phyloP scores from a whole-genome alignment of 2,113 vertebrate genomes.

The Heterotis niloticus region DNA sequence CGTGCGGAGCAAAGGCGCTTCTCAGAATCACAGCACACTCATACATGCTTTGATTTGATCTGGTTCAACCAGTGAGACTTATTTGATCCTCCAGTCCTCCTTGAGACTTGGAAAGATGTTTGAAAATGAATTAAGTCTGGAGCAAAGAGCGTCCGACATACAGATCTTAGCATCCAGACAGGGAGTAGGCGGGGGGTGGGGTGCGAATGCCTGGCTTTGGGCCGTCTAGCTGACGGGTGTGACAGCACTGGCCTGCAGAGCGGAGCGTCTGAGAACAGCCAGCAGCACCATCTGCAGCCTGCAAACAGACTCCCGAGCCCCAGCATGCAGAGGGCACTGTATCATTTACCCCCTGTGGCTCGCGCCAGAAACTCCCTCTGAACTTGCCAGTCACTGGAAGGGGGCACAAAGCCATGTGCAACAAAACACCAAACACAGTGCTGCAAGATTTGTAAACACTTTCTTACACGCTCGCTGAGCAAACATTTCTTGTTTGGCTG shows the following conservation, averaged over 20 bases:
- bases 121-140: background rate
- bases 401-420: background rate
- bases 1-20: background rate
- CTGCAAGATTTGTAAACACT: too few species aligned
- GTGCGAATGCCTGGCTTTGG: background rate
- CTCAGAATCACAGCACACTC: background rate
- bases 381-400: background rate
- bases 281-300: slow-evolving; percentile 16
- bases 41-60: background rate
- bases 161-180: background rate
- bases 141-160: background rate
- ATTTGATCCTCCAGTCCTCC: background rate
- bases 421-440: background rate
- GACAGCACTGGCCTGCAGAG: background rate
- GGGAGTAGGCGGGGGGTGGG: background rate
- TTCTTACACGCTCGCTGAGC: too few species aligned
- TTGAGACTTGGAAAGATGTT: background rate
- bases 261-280: slow-evolving; percentile 1
- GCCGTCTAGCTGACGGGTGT: background rate
- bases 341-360: background rate
- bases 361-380: background rate
- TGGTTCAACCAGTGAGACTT: background rate
- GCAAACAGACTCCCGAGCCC: slow-evolving; percentile 7
- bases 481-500: too few species aligned
- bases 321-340: background rate